A percentile compares a stretch with the other conserved stretches of the same genome.
Conservation (phyloP, 2,888 invertebrate species). For the Xylocampa areola region DNA sequence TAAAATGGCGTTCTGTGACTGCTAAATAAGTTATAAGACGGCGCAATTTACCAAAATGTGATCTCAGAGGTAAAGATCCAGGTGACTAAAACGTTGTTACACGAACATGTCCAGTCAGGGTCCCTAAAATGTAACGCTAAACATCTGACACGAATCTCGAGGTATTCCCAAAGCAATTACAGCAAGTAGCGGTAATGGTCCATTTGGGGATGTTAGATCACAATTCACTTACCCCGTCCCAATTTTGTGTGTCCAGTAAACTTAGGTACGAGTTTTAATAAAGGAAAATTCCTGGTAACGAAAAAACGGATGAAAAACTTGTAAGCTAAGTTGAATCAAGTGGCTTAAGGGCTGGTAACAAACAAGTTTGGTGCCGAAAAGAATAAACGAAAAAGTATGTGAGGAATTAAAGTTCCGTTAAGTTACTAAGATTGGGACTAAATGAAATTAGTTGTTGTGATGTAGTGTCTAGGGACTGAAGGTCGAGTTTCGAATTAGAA, state of each 20-base stretch:
- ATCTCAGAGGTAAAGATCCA: slow-evolving; percentile 50
- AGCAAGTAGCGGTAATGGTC: slow-evolving; percentile 64
- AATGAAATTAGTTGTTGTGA: slow-evolving; percentile 58
- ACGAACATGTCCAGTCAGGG: slow-evolving; percentile 51
- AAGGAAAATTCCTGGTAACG: slow-evolving; percentile 50
- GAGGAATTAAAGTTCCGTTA: slow-evolving; percentile 54
- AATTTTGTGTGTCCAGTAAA: slow-evolving; percentile 60
- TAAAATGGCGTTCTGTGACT: slow-evolving; percentile 57
- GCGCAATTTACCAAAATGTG: slow-evolving; percentile 58
- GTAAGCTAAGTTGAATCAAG: slow-evolving; percentile 59
- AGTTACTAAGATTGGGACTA: slow-evolving; percentile 52
- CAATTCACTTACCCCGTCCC: slow-evolving; percentile 62
- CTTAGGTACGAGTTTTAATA: slow-evolving; percentile 58
- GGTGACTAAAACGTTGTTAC: slow-evolving; percentile 55
- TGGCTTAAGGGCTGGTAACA: slow-evolving; percentile 56
- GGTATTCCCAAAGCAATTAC: slow-evolving; percentile 72
- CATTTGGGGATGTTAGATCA: slow-evolving; percentile 60
- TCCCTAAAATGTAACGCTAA: slow-evolving; percentile 59
- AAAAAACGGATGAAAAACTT: slow-evolving; percentile 59
- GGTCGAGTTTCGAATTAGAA: slow-evolving; percentile 58
- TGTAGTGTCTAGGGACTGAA: slow-evolving; percentile 44
- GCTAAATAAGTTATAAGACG: slow-evolving; percentile 57
- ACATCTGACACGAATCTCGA: slow-evolving; percentile 58
- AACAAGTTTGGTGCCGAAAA: slow-evolving; percentile 53
- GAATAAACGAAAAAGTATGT: slow-evolving; percentile 60